Percentiles rank a stretch among this genome's conserved stretches.
phyloP scores from a whole-genome alignment of 2,797 vertebrate species.

The Linurgus olivaceus region DNA sequence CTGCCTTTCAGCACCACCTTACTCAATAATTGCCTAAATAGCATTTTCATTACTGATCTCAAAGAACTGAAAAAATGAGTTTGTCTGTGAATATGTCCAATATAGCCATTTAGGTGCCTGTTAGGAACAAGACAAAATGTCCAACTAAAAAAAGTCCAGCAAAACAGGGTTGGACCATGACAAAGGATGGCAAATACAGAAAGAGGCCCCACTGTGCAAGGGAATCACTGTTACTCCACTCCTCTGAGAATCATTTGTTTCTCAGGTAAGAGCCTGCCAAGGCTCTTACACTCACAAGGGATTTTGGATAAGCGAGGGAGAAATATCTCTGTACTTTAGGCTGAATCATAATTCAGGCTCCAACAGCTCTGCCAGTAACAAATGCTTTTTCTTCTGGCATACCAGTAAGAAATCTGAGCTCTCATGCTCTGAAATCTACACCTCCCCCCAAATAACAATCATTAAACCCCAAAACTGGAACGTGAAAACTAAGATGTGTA shows the following conservation, averaged over 20 bases:
- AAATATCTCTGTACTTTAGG: not conserved
- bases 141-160: not conserved
- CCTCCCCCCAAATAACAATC: not conserved
- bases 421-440: not conserved
- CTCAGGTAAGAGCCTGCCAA: not conserved
- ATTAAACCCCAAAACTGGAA: not conserved
- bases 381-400: not conserved
- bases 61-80: not conserved
- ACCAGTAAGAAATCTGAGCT: not conserved
- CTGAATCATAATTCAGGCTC: not conserved
- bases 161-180: not conserved
- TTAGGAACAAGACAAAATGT: not conserved
- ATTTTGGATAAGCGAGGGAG: not conserved
- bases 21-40: not conserved
- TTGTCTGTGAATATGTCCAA: not conserved
- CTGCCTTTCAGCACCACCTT: not conserved
- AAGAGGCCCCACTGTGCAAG: not conserved
- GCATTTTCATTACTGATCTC: not conserved
- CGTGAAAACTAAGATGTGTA: not conserved
- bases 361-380: not conserved
- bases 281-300: not conserved
- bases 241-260: not conserved
- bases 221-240: not conserved
- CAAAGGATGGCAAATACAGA: not conserved
- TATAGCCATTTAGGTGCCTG: not conserved